Evolutionary conservation across 2,113 vertebrate species (phyloP), one percentile per base, ranked within the genome.

Genomic region (Brachyhypopomus occidentalis): DNA sequence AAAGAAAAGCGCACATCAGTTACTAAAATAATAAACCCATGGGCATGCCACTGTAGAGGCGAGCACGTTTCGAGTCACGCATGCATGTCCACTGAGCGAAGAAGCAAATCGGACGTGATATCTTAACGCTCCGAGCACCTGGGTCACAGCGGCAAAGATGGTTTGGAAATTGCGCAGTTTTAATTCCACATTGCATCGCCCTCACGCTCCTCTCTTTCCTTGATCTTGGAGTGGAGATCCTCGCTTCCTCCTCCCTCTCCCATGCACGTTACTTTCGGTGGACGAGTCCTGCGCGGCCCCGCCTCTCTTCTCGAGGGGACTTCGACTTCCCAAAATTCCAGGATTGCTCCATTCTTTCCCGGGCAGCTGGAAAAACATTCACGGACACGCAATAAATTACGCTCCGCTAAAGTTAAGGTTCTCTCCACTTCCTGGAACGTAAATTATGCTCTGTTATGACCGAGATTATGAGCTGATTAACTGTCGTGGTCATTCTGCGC

Each of bases 241-340:
- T 38, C 80, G 25, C 64, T 70, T 63, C 34, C 82, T 41, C 59
- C 41, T 70, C 72, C 72, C 81, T 75, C 78, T 75, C 87, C 87
- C 89, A 85, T 87, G 90, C 91, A 94, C 92, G 91, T 93, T 92
- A 89, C 92, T 93, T 92, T 92, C 89, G 88, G 88, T 91, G 88
- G 88, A 92, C 82, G 90, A 90, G 88, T 90, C 89, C 92, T 77
- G 79, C 83, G 63, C 86, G 86, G 93, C 92, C 91, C 91, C 92
- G 91, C 92, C 93, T 91, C 92, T 90, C 81, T 89, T 64, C 69
- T 77, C 38, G 22, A 38, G 60, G 59, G 75, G 52, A 78, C 76
- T 23, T 23, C 17, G 83, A 90, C 85, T 90, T 86, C 81, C 84
- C 87, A 85, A 89, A 87, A 91, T 91, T 88, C 89, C 85, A 83